Conservation (phyloP, 2,797 vertebrate genomes). For the Liparis tanakae region DNA sequence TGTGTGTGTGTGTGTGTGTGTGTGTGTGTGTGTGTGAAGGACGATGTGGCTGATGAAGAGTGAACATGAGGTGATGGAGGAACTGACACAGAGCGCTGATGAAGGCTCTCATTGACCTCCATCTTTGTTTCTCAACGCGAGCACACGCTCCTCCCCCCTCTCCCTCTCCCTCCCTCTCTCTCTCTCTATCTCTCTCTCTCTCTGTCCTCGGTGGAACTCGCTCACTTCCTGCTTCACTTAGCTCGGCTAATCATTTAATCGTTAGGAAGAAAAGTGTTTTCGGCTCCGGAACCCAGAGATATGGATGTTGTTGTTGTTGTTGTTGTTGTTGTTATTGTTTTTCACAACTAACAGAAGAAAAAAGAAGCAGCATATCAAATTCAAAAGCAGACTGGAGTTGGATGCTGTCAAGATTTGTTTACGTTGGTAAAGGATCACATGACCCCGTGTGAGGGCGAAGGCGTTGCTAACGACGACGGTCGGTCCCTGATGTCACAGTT, state of each 20-base stretch:
- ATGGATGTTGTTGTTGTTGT: conserved; percentile 43
- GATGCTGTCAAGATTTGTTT: not conserved
- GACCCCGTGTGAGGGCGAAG: not conserved
- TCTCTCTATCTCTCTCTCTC: conserved; percentile 13
- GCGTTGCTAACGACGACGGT: not conserved
- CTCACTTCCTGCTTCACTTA: conserved; percentile 74
- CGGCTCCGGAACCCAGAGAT: conserved; percentile 37
- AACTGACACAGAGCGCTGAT: conserved; percentile 58
- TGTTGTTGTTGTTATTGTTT: conserved; percentile 10
- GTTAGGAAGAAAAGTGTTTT: conserved; percentile 70
- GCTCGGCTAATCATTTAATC: conserved; percentile 71
- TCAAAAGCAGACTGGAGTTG: not conserved
- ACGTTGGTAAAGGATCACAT: not conserved
- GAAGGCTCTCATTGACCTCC: conserved; percentile 77
- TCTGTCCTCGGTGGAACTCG: conserved; percentile 60
- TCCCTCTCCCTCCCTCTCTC: conserved; percentile 11
- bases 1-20: not conserved
- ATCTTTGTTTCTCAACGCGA: conserved; percentile 12
- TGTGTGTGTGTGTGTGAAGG: not conserved
- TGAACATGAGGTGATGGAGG: conserved; percentile 57
- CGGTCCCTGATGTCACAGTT: no score
- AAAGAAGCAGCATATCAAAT: not conserved
- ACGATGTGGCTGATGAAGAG: conserved; percentile 38
- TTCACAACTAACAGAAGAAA: not conserved
- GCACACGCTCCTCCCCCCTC: not conserved